A percentile compares a stretch with the other conserved stretches of the same genome.
Evolutionary conservation across 1,140 invertebrate species (phyloP).

Genomic region (Sinella curviseta): DNA sequence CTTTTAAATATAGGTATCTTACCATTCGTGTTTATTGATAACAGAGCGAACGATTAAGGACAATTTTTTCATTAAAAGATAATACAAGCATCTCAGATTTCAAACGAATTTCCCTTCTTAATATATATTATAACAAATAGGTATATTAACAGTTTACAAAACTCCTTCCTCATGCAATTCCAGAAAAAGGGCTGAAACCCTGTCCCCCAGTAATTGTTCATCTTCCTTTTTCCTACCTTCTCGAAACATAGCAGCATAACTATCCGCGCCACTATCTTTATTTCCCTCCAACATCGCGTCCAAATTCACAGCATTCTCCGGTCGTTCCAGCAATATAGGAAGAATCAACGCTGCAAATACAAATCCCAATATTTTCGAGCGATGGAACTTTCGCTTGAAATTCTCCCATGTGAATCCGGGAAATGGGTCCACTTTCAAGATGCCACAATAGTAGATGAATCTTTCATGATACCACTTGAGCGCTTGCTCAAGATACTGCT

Average conservation of each 20-base stretch:
- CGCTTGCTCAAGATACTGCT: slow-evolving; percentile 11
- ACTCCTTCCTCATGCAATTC: slow-evolving; percentile 9
- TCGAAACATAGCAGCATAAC: background rate
- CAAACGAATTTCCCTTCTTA: background rate
- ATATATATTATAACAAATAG: too few species aligned
- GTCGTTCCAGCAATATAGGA: slow-evolving; percentile 31
- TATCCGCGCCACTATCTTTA: background rate
- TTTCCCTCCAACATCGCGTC: background rate
- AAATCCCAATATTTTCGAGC: slow-evolving; percentile 29
- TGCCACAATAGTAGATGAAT: slow-evolving; percentile 25
- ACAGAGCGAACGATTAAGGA: too few species aligned
- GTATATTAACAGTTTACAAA: too few species aligned
- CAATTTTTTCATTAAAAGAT: too few species aligned
- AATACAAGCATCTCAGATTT: too few species aligned
- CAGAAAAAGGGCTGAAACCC: background rate
- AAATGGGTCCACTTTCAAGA: slow-evolving; percentile 10
- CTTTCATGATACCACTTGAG: slow-evolving; percentile 30
- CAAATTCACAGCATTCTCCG: slow-evolving; percentile 30
- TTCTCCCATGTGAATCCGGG: slow-evolving; percentile 23
- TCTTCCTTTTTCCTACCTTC: background rate
- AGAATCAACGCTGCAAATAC: slow-evolving; percentile 27
- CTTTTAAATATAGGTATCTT: too few species aligned
- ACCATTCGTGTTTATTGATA: too few species aligned
- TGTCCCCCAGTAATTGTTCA: background rate
- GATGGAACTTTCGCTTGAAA: slow-evolving; percentile 30